Base-by-base conservation (phyloP, 2,113 vertebrate genomes). In the Manacus vitellinus region DNA sequence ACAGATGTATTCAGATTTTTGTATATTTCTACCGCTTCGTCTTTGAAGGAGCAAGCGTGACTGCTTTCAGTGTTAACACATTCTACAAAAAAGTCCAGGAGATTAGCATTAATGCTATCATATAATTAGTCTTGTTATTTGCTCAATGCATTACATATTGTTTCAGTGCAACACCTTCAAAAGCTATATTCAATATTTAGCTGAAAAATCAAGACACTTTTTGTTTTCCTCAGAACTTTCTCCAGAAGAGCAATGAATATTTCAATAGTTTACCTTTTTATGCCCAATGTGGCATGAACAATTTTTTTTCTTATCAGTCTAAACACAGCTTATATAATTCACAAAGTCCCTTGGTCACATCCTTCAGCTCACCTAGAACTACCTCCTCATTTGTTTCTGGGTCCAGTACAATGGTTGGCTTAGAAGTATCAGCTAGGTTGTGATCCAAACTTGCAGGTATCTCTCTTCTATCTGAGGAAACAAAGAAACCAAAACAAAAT, bases 1-100 rank as follows among this genome's bases (percentile, higher is more conserved):
- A 44, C 21, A 8, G 96, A 78, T 27, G 97, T 97, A 88, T 93
- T 97, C 89, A 98, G 67, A 39, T 74, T 92, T 95, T 98, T 98
- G 83, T 97, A 94, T 62, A 98, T 89, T 94, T 96, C 96, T 75
- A 98, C 21, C 0, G 93, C 61, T 51, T 93, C 94, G 78, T 97
- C 89, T 62, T 76, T 55, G 63, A 96, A 63, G 77, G 63, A 96
- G 95, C 85, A 96, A 1, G 87, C 22, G 6, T 84, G 78, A 31
- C 58, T 91, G 82, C 25, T 82, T 86, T 72, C 90, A 71, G 91
- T 92, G 44, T 63, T 97, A 92, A 98, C 4, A 74, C 98, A 98
- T 79, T 97, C 98, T 98, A 96, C 74, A 89, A 67, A 75, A 84
- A 49, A 62, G 12, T 30, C 31, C 71, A 80, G 67, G 39, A 90